These are phyloP conservation scores for Sisor rabdophorus DNA, from an alignment of 2,113 vertebrate species.

Conservation along the genomic window DNA sequence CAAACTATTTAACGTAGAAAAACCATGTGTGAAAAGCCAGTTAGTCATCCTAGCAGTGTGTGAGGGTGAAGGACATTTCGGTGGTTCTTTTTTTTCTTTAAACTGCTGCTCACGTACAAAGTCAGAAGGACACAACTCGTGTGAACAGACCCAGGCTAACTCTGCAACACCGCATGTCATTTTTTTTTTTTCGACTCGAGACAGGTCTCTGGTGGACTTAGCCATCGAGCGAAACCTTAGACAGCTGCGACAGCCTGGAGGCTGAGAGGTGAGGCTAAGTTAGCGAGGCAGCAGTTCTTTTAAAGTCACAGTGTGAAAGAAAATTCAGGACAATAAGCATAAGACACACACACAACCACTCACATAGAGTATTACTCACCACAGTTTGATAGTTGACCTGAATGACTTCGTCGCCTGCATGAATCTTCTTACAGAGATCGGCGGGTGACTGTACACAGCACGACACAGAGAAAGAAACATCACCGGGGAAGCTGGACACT, in stretches of 20 bases:
- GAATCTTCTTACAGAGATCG: constrained; percentile 57
- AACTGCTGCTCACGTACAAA: constrained; percentile 1
- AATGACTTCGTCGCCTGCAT: constrained; percentile 56
- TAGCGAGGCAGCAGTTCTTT: background rate
- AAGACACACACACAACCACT: constrained; percentile 2
- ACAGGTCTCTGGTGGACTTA: background rate
- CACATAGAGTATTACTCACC: constrained; percentile 36
- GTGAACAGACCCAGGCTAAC: background rate
- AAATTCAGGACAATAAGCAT: background rate
- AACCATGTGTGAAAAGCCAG: background rate
- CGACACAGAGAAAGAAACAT: constrained; percentile 2
- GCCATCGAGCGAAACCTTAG: background rate
- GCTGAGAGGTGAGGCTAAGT: background rate
- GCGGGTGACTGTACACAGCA: constrained; percentile 48
- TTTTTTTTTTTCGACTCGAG: background rate
- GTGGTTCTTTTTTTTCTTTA: background rate
- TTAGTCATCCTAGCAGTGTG: background rate
- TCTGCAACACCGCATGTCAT: background rate
- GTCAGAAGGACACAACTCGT: background rate
- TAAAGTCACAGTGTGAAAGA: background rate
- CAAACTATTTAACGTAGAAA: too few species aligned
- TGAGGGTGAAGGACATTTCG: background rate
- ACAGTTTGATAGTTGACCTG: constrained; percentile 58
- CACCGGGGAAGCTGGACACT: too few species aligned
- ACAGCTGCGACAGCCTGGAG: background rate